These are phyloP conservation scores for Coboldia fuscipes DNA, from an alignment of 1,140 invertebrate genomes.

Conservation along the genomic window DNA sequence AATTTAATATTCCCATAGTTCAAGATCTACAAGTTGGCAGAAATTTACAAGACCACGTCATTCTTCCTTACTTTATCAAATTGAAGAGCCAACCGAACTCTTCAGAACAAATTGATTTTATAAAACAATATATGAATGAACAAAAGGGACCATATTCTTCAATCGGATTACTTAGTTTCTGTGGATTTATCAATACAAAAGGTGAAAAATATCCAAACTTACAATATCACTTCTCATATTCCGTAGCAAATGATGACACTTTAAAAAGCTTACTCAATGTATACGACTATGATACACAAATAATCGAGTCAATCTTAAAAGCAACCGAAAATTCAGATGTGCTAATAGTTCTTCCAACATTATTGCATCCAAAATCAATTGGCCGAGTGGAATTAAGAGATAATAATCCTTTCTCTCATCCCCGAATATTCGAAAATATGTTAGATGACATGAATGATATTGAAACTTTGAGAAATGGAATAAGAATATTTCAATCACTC, in stretches of 20 bases:
- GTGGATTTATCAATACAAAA: conserved; percentile 20
- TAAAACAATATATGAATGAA: conserved; percentile 17
- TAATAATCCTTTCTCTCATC: conserved; percentile 28
- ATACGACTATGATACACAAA: conserved; percentile 3
- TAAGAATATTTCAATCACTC: conserved; percentile 5
- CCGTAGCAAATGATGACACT: conserved; percentile 16
- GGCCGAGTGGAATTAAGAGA: conserved; percentile 26
- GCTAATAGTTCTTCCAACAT: conserved; percentile 12
- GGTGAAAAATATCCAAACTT: conserved; percentile 20
- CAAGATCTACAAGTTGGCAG: conserved; percentile 48
- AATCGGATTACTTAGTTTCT: conserved; percentile 18
- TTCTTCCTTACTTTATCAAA: conserved; percentile 1
- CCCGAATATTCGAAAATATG: conserved; percentile 33
- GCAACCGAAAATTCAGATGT: background rate
- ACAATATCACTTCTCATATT: conserved; percentile 19
- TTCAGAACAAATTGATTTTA: conserved; percentile 14
- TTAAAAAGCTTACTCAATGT: conserved; percentile 14
- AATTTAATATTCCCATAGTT: conserved; percentile 44
- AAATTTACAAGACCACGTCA: conserved; percentile 51
- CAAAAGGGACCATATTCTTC: conserved; percentile 15
- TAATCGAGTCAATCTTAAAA: background rate
- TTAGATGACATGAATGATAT: conserved; percentile 23
- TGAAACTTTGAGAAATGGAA: conserved; percentile 11
- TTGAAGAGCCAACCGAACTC: background rate
- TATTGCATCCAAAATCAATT: conserved; percentile 26